Evolutionary conservation across 2,797 vertebrate genomes (phyloP).

Genomic region (Muraenolepis orangiensis): DNA sequence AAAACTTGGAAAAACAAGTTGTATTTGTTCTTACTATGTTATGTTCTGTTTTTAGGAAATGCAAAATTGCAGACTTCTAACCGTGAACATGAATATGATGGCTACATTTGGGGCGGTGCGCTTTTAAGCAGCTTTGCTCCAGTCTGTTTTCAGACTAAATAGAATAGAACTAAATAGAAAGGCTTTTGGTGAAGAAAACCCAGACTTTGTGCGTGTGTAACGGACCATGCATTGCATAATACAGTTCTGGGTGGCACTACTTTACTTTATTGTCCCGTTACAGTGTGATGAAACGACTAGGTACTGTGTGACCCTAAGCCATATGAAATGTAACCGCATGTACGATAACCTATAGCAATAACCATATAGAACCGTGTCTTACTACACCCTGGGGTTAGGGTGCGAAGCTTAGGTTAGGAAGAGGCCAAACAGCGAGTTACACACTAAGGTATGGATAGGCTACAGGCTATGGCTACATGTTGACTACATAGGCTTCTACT

Average conservation of each 20-base stretch:
- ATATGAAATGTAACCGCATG: background rate
- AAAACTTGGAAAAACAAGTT: background rate
- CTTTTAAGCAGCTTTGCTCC: background rate
- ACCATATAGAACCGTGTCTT: too few species aligned
- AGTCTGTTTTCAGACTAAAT: background rate
- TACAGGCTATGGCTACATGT: background rate
- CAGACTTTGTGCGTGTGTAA: too few species aligned
- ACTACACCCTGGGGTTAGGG: background rate
- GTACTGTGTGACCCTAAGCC: background rate
- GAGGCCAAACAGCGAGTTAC: background rate
- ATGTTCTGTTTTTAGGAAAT: background rate
- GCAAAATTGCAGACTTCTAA: slow-evolving; percentile 1
- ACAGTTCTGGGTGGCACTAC: background rate
- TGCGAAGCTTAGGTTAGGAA: background rate
- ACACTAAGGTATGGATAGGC: background rate
- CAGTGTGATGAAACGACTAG: background rate
- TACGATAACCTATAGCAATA: too few species aligned
- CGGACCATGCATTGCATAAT: background rate
- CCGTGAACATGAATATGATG: background rate
- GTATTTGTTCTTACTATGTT: background rate
- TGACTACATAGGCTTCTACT: too few species aligned
- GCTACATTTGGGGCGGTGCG: background rate
- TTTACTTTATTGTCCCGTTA: background rate
- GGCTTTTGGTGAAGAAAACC: background rate
- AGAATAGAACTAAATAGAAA: too few species aligned